phyloP scores from a whole-genome alignment of 1,140 invertebrate genomes.

The Mizuhopecten yessoensis region DNA sequence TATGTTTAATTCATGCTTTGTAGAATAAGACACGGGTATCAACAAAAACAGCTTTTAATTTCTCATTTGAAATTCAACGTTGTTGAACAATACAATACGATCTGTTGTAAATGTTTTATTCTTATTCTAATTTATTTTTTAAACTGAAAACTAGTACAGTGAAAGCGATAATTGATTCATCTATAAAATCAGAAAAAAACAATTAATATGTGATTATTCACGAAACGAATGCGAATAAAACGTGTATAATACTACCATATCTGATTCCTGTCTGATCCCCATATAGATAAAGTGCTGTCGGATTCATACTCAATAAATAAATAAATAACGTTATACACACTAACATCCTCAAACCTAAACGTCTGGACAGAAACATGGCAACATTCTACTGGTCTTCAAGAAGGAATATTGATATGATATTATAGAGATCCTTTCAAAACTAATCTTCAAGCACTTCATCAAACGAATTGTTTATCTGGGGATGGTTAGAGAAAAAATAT shows the following conservation, averaged over 20 bases:
- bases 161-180: too few species aligned
- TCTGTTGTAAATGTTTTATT: neutral
- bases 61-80: neutral
- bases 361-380: neutral
- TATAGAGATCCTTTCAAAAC: neutral
- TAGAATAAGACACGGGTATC: neutral
- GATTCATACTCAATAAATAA: neutral
- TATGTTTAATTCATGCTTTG: neutral
- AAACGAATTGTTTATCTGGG: too few species aligned
- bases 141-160: too few species aligned
- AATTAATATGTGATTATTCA: neutral
- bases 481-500: too few species aligned
- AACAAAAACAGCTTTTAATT: neutral
- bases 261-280: neutral
- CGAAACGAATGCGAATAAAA: neutral
- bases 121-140: too few species aligned
- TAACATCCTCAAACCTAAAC: neutral
- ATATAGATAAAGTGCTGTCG: neutral
- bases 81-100: neutral
- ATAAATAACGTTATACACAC: constrained; percentile 1
- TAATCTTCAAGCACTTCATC: neutral
- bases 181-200: neutral
- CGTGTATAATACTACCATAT: too few species aligned
- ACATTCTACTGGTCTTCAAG: neutral
- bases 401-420: neutral